Evolutionary conservation across 2,888 invertebrate species (phyloP).

Genomic region (Tyria jacobaeae): DNA sequence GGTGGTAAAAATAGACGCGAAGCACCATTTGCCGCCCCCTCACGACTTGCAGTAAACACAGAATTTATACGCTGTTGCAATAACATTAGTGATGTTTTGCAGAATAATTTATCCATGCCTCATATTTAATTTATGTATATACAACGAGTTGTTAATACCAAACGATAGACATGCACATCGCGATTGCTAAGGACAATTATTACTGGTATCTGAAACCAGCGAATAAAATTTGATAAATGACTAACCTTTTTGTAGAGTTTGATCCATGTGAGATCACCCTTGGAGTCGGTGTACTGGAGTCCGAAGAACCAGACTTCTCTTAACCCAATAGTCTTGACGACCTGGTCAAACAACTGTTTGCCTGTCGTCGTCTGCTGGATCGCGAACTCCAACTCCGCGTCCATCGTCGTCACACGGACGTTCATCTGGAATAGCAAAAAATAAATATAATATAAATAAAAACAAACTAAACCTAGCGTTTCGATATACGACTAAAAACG

Average conservation of each 20-base stretch:
- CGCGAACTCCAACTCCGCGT: slow-evolving; percentile 99
- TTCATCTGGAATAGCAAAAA: slow-evolving; percentile 92
- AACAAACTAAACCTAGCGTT: background rate
- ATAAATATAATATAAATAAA: background rate
- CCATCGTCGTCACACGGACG: slow-evolving; percentile 99
- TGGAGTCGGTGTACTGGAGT: slow-evolving; percentile 99
- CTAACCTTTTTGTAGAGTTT: slow-evolving; percentile 99
- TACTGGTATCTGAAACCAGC: background rate
- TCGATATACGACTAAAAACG: background rate
- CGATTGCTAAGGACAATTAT: slow-evolving; percentile 1
- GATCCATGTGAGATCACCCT: slow-evolving; percentile 99
- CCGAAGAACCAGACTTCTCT: slow-evolving; percentile 99
- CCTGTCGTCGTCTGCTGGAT: slow-evolving; percentile 99
- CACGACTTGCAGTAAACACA: slow-evolving; percentile 42
- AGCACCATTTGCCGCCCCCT: slow-evolving; percentile 44
- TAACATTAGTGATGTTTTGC: slow-evolving; percentile 43
- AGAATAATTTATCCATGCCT: slow-evolving; percentile 36
- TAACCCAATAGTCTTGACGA: slow-evolving; percentile 99
- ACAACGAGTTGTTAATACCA: slow-evolving; percentile 34
- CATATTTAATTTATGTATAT: slow-evolving; percentile 43
- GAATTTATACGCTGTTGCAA: slow-evolving; percentile 44
- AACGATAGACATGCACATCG: slow-evolving; percentile 23
- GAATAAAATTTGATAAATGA: slow-evolving; percentile 24
- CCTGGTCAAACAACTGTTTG: slow-evolving; percentile 99
- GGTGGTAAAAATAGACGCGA: slow-evolving; percentile 70